A percentile compares a stretch with the other conserved stretches of the same genome.
Conservation (phyloP, 1,140 invertebrate species). For the Lepidurus packardi region DNA sequence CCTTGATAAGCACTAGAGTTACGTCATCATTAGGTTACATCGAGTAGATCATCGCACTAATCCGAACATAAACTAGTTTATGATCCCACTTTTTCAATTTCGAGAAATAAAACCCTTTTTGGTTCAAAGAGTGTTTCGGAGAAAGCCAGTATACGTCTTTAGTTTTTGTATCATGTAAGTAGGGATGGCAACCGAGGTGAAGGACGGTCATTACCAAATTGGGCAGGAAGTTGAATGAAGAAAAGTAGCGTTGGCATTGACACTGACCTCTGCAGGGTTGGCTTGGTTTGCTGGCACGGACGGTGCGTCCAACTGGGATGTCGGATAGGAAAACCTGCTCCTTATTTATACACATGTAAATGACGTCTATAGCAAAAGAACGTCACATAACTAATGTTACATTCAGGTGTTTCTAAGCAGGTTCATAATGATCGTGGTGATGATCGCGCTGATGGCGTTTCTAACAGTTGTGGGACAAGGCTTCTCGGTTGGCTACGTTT, state of each 20-base stretch:
- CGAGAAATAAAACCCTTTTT: neutral
- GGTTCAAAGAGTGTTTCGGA: neutral
- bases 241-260: slow-evolving; percentile 9
- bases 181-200: neutral
- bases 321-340: neutral
- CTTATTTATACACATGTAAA: too few relatives aligned
- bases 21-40: too few relatives aligned
- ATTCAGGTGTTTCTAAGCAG: too few relatives aligned
- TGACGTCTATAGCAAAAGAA: too few relatives aligned
- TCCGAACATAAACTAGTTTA: too few relatives aligned
- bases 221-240: neutral
- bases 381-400: too few relatives aligned
- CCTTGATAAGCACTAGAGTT: too few relatives aligned
- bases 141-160: neutral
- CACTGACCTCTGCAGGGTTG: neutral
- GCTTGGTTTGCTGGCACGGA: neutral
- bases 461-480: too few relatives aligned
- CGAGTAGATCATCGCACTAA: too few relatives aligned
- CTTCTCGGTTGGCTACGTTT: neutral
- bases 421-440: too few relatives aligned
- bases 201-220: slow-evolving; percentile 11
- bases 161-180: neutral
- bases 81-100: too few relatives aligned
- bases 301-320: neutral
- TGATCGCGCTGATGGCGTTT: too few relatives aligned